Evolutionary conservation across 1,140 invertebrate genomes (phyloP), one percentile per base, ranked within the genome.

Genomic region (Oryzaephilus surinamensis): DNA sequence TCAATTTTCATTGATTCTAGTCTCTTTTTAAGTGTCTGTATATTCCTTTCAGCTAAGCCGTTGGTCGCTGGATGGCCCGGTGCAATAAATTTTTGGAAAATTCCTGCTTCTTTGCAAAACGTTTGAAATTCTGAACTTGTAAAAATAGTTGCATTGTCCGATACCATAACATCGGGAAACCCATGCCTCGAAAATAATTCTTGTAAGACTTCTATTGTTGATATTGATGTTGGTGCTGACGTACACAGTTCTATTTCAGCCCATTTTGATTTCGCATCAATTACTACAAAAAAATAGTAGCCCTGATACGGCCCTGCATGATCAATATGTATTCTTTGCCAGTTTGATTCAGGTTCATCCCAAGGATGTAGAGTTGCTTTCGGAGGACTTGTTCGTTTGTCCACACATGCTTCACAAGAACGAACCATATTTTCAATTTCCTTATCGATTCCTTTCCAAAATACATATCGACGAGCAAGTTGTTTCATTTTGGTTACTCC

Each of bases 251-350:
- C 15, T 57, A 40, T 58, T 53, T 47, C 52, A 62, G 15, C 51
- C 58, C 16, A 58, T 47, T 55, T 58, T 18, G 45, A 51, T 18
- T 53, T 50, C 15, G 51, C 54, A 43, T 57, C 53, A 4, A 57
- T 35, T 2, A 56, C n/a, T 6, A 52, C 26, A n/a, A 56, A 32
- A 23, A 48, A 54, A 23, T 48, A 32, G 20, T 55, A 3, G 7
- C 32, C 40, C 12, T 38, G 15, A 27, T 46, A 46, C 15, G 38
- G 48, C 2, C 46, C 47, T 1, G 46, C 33, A 38, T 53, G 55
- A 32, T 55, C 52, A 3, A 46, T 41, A 20, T 48, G 20, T 32
- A 32, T 19, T 5, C 42, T 7, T 11, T 52, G 27, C 50, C 52
- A 58, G 17, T 50, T 47, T 10, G 37, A 13, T n/a, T 30, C 26